Evolutionary conservation across 2,113 vertebrate genomes (phyloP).

Genomic region (Ctenodactylus gundi): DNA sequence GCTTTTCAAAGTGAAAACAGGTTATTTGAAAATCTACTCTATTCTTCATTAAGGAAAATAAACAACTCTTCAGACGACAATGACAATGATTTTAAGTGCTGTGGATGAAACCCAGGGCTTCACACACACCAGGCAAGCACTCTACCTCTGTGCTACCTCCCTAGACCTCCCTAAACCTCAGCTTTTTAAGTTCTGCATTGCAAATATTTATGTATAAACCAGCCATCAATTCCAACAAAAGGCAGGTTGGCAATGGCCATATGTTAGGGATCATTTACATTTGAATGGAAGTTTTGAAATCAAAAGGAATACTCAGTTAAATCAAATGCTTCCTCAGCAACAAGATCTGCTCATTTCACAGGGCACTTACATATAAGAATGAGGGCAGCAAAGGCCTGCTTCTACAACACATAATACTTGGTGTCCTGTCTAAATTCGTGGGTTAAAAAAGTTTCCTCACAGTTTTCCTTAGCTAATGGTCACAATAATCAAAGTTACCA

Average conservation of each 20-base stretch:
- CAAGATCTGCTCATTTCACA: neutral
- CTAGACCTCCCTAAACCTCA: neutral
- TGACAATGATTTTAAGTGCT: neutral
- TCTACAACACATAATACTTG: neutral
- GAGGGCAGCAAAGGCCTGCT: neutral
- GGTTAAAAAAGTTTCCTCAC: neutral
- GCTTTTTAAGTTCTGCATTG: neutral
- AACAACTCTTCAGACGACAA: neutral
- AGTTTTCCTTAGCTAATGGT: neutral
- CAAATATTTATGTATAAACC: neutral
- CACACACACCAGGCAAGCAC: neutral
- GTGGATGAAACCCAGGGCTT: neutral
- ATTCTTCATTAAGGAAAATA: neutral
- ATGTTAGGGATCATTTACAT: neutral
- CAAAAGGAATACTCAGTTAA: neutral
- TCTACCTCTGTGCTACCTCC: neutral
- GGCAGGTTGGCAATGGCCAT: neutral
- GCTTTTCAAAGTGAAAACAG: constrained; percentile 40
- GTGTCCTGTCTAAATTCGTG: neutral
- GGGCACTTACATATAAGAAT: neutral
- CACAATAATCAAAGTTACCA: neutral
- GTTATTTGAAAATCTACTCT: neutral
- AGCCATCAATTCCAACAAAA: constrained; percentile 1
- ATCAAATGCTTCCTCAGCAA: neutral
- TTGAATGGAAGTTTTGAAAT: constrained; percentile 9